phyloP scores from a whole-genome alignment of 2,888 invertebrate genomes.

The Crepidodera aurea region DNA sequence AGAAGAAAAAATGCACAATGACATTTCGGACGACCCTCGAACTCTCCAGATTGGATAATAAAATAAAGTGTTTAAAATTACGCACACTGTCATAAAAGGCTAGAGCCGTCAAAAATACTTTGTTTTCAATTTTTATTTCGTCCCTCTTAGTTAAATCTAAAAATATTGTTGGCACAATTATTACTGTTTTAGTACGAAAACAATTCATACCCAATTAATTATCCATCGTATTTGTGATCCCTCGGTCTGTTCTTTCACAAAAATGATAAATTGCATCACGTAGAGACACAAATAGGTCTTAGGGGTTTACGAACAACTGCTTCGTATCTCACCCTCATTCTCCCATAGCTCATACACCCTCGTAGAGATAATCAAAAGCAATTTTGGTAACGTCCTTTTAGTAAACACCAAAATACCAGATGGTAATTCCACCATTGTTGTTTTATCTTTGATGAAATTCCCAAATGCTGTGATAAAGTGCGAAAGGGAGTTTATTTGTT shows the following conservation, averaged over 20 bases:
- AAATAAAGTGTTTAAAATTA: no score
- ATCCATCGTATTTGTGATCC: not conserved
- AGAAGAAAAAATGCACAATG: no score
- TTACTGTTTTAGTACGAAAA: no score
- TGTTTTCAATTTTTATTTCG: no score
- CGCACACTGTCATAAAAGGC: no score
- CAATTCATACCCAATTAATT: not conserved
- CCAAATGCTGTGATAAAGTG: conserved; percentile 24
- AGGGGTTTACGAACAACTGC: conserved; percentile 20
- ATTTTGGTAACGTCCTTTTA: conserved; percentile 43
- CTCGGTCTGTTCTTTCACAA: conserved; percentile 2
- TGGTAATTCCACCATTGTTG: conserved; percentile 39
- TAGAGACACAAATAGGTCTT: conserved; percentile 14
- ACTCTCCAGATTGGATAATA: no score
- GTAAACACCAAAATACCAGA: conserved; percentile 43
- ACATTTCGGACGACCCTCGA: no score
- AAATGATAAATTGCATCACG: conserved; percentile 7
- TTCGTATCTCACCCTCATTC: conserved; percentile 13
- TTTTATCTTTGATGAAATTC: conserved; percentile 39
- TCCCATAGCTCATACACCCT: conserved; percentile 24
- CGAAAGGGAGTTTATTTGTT: not conserved
- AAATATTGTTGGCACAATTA: no score
- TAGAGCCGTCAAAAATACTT: no score
- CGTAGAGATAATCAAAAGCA: conserved; percentile 42
- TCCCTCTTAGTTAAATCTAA: no score